These are phyloP conservation scores for Acrocephalus kingi DNA, from an alignment of 2,113 vertebrate species.

Conservation along the genomic window DNA sequence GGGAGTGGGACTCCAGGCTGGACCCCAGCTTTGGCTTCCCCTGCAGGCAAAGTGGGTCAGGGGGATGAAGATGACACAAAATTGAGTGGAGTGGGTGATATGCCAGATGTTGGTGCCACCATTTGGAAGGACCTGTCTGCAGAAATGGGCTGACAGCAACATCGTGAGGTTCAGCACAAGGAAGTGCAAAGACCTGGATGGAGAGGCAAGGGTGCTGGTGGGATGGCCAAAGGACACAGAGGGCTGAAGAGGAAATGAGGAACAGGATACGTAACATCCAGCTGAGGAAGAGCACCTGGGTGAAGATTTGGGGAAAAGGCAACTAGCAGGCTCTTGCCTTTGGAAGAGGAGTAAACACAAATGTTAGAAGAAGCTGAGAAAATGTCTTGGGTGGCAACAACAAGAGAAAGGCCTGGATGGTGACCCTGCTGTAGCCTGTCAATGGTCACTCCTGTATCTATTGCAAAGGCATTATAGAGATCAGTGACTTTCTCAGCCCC, in stretches of 20 bases:
- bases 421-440: background rate
- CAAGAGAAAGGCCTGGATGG: background rate
- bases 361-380: background rate
- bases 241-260: background rate
- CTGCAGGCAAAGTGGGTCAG: background rate
- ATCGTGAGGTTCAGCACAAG: fast-evolving
- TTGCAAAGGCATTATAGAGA: background rate
- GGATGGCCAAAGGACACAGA: background rate
- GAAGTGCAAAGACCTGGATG: background rate
- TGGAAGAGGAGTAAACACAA: background rate
- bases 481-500: background rate
- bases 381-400: background rate
- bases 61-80: background rate
- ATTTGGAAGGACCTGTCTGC: background rate
- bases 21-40: background rate
- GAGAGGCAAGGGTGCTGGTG: background rate
- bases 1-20: background rate
- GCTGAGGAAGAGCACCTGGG: background rate
- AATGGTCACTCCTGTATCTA: background rate
- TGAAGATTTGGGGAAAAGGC: background rate
- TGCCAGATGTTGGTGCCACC: background rate
- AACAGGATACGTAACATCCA: background rate
- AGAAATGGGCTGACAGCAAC: background rate
- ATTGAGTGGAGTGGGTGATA: background rate
- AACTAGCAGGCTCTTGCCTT: background rate